Evolutionary conservation across 2,113 vertebrate genomes (phyloP).

Genomic region (Xenopus laevis): DNA sequence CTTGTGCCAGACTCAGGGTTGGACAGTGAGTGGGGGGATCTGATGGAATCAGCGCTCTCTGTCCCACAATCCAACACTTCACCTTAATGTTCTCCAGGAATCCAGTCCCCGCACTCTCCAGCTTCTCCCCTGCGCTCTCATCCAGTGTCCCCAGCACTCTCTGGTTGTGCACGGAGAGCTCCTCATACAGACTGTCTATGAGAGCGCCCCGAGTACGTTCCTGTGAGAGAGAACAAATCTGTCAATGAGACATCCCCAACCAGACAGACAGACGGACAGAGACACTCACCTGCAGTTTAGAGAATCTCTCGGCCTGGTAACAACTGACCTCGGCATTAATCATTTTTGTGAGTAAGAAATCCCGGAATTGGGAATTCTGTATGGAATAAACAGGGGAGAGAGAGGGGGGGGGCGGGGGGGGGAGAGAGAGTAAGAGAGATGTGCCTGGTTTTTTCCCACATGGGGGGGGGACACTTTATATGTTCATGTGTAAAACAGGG

Average conservation of each 20-base stretch:
- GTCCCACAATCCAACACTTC: constrained; percentile 13
- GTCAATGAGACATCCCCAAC: too few species aligned
- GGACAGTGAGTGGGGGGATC: not conserved
- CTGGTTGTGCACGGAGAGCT: constrained; percentile 74
- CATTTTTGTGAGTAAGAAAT: too few species aligned
- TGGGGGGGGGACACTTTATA: too few species aligned
- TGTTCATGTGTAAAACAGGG: too few species aligned
- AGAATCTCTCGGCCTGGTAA: constrained; percentile 79
- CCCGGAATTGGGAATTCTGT: too few species aligned
- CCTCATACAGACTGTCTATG: constrained; percentile 76
- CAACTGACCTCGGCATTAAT: constrained; percentile 73
- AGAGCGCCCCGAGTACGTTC: constrained; percentile 82
- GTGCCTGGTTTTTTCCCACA: too few species aligned
- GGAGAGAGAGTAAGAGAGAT: too few species aligned
- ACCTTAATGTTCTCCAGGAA: constrained; percentile 94
- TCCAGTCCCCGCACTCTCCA: constrained; percentile 71
- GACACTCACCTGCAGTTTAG: constrained; percentile 73
- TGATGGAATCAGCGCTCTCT: not conserved
- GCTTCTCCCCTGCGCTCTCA: constrained; percentile 53
- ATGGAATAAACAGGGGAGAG: too few species aligned
- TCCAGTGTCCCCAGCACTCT: constrained; percentile 74
- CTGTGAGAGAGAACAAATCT: constrained; percentile 51
- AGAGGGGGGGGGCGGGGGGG: too few species aligned
- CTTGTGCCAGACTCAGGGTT: not conserved
- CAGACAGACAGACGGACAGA: not conserved